These are phyloP conservation scores for Gibbula magus DNA, from an alignment of 2,888 invertebrate species.

Conservation along the genomic window DNA sequence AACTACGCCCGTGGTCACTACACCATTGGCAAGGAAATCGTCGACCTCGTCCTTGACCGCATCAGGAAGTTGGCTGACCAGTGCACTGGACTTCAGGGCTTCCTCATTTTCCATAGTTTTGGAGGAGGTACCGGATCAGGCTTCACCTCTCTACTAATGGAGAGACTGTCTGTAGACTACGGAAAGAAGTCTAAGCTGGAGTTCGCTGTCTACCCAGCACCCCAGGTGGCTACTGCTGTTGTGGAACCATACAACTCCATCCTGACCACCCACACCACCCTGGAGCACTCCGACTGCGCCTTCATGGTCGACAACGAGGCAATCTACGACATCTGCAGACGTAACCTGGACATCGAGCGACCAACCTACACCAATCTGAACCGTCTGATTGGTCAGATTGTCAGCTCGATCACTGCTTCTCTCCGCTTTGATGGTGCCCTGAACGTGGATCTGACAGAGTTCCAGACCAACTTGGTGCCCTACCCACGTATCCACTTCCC, in stretches of 20 bases:
- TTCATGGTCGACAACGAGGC: conserved; percentile 79
- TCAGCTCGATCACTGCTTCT: conserved; percentile 68
- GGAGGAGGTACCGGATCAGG: conserved; percentile 80
- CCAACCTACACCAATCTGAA: conserved; percentile 92
- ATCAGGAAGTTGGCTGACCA: conserved; percentile 75
- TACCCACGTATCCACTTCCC: conserved; percentile 86
- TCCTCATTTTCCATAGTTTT: conserved; percentile 88
- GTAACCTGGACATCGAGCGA: conserved; percentile 87
- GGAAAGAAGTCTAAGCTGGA: conserved; percentile 81
- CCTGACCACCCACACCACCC: conserved; percentile 68
- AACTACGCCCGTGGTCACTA: conserved; percentile 98
- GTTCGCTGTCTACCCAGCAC: conserved; percentile 1
- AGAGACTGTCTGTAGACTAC: conserved; percentile 87
- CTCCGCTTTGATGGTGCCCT: conserved; percentile 74
- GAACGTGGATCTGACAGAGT: conserved; percentile 78
- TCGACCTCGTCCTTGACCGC: conserved; percentile 78
- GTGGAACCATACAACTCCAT: conserved; percentile 71
- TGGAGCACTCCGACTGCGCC: conserved; percentile 70
- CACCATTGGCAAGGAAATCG: conserved; percentile 89
- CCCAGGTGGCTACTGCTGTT: conserved; percentile 62
- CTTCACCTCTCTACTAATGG: conserved; percentile 91
- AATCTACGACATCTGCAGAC: conserved; percentile 82
- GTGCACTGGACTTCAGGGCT: conserved; percentile 74
- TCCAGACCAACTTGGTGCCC: conserved; percentile 76
- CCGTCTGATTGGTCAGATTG: conserved; percentile 65